Evolutionary conservation across 2,888 invertebrate genomes (phyloP).

Genomic region (Cosmia pyralina): DNA sequence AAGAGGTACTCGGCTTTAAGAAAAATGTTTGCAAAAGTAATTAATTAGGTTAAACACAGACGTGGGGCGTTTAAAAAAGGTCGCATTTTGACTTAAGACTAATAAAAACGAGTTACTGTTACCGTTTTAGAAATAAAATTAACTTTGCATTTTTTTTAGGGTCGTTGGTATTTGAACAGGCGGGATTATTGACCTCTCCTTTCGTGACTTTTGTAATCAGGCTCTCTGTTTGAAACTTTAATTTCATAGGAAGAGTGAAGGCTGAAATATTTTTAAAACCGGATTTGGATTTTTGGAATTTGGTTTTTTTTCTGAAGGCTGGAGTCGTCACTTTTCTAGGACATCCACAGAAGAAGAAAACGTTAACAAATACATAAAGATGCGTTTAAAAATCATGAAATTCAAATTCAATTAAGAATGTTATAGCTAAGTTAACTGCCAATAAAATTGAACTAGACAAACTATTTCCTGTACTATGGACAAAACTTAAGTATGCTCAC

Average conservation of each 20-base stretch:
- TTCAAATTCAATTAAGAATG: neutral
- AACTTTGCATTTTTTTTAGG: neutral
- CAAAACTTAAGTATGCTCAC: too few relatives aligned
- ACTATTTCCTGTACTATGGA: neutral
- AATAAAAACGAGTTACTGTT: slow-evolving; percentile 40
- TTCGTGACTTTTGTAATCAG: neutral
- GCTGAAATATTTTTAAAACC: neutral
- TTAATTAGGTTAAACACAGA: slow-evolving; percentile 47
- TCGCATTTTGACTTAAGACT: slow-evolving; percentile 35
- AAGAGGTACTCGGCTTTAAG: slow-evolving; percentile 14
- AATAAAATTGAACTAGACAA: slow-evolving; percentile 23
- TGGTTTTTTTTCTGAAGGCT: neutral
- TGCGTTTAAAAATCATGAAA: neutral
- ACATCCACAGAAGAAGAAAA: neutral
- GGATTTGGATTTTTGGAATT: neutral
- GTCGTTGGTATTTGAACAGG: slow-evolving; percentile 15
- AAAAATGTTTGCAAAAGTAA: slow-evolving; percentile 51
- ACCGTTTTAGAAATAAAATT: slow-evolving; percentile 24
- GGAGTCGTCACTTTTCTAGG: neutral
- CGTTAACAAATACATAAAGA: neutral
- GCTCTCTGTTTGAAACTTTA: neutral
- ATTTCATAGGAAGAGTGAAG: neutral
- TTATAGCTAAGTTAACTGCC: slow-evolving; percentile 14
- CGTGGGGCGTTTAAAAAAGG: slow-evolving; percentile 44
- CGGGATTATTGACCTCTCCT: neutral